phyloP scores from a whole-genome alignment of 2,113 vertebrate genomes.

The Bujurquina vittata region DNA sequence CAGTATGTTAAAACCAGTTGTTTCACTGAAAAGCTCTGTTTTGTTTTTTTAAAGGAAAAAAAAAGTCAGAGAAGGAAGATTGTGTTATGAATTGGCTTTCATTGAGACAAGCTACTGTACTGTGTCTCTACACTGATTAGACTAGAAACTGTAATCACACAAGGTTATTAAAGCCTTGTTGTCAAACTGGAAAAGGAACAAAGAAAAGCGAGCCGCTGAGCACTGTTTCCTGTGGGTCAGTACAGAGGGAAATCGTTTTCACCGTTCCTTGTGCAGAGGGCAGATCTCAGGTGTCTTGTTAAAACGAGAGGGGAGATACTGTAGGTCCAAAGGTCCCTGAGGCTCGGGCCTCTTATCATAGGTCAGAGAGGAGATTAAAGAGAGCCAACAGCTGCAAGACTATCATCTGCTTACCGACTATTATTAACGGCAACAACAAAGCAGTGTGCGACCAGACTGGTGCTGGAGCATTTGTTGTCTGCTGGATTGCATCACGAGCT shows the following conservation, averaged over 20 bases:
- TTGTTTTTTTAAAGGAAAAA: not conserved
- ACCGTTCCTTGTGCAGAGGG: not conserved
- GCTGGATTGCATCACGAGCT: constrained; percentile 18
- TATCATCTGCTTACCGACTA: constrained; percentile 45
- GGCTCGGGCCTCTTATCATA: constrained; percentile 32
- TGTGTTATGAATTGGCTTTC: not conserved
- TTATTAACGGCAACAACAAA: constrained; percentile 44
- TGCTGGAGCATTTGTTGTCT: constrained; percentile 18
- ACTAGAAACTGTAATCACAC: not conserved
- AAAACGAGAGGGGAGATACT: constrained; percentile 4
- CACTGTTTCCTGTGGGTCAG: not conserved
- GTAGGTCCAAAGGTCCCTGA: constrained; percentile 8
- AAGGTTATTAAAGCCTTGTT: not conserved
- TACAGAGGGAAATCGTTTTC: not conserved
- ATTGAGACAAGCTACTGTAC: not conserved
- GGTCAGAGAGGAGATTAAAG: constrained; percentile 49
- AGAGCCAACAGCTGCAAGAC: constrained; percentile 35
- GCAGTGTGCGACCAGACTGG: constrained; percentile 18
- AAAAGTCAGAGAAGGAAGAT: not conserved
- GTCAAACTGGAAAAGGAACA: not conserved
- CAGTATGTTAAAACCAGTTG: not conserved
- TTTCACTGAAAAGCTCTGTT: too few relatives aligned
- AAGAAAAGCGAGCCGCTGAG: not conserved
- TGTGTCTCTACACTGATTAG: not conserved
- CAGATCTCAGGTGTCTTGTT: constrained; percentile 23